Conservation (phyloP, 2,888 invertebrate species). For the Creontiades dilutus region DNA sequence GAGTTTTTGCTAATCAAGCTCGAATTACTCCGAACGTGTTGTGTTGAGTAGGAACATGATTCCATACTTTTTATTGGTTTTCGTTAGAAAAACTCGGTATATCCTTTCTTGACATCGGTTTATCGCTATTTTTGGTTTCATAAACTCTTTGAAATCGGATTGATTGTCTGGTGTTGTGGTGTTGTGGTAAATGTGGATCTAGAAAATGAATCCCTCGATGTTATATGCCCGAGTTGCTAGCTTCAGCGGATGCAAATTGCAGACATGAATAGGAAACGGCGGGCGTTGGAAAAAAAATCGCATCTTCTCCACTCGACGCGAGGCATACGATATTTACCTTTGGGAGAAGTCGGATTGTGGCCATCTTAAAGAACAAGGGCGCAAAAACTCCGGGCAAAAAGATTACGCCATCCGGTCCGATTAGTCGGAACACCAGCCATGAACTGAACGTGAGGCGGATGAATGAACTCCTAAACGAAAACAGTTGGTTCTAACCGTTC, state of each 20-base stretch:
- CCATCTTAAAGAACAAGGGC: background rate
- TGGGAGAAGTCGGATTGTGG: background rate
- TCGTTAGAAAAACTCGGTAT: too few relatives aligned
- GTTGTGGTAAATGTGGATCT: too few relatives aligned
- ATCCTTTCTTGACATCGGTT: too few relatives aligned
- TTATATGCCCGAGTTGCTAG: too few relatives aligned
- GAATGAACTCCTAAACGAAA: background rate
- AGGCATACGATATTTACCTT: background rate
- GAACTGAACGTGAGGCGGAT: conserved; percentile 9
- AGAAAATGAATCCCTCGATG: too few relatives aligned
- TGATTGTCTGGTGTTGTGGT: too few relatives aligned
- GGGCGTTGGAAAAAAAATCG: background rate
- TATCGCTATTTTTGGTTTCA: too few relatives aligned
- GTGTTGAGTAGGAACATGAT: too few relatives aligned
- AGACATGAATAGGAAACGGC: background rate
- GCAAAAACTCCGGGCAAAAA: background rate
- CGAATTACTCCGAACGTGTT: too few relatives aligned
- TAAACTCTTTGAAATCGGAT: too few relatives aligned
- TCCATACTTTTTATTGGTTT: too few relatives aligned
- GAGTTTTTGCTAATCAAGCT: too few relatives aligned
- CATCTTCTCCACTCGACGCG: background rate
- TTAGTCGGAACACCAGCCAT: background rate
- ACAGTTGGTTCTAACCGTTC: background rate
- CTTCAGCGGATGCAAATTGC: background rate
- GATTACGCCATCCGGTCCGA: conserved; percentile 8